Evolutionary conservation across 1,140 invertebrate species (phyloP).

Genomic region (Melanaphis sacchari): DNA sequence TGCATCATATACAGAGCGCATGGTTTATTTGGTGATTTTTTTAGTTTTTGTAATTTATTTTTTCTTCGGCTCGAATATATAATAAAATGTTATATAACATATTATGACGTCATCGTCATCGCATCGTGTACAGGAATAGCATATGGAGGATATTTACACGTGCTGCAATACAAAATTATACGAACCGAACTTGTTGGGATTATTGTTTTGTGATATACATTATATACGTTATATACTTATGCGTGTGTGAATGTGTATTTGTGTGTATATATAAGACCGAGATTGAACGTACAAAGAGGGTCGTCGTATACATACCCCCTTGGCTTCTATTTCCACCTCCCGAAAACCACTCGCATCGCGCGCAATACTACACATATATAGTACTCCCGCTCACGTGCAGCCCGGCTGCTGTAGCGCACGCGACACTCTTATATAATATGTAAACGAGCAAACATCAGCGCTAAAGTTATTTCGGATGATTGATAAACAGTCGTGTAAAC

Average conservation of each 20-base stretch:
- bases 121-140: background rate
- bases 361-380: background rate
- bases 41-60: no score
- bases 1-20: no score
- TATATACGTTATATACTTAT: no score
- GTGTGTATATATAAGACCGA: background rate
- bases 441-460: conserved; percentile 45
- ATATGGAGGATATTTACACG: background rate
- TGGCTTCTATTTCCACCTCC: background rate
- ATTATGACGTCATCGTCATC: background rate
- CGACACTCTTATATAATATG: conserved; percentile 21
- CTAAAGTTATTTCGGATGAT: conserved; percentile 42
- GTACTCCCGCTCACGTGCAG: background rate
- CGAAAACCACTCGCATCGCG: background rate
- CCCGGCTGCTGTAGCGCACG: background rate
- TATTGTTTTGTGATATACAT: background rate
- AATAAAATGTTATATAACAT: no score
- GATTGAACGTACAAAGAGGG: conserved; percentile 6
- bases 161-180: background rate
- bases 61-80: no score
- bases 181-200: background rate
- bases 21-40: no score
- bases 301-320: background rate
- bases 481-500: conserved; percentile 35
- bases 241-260: no score